Conservation (phyloP, 2,797 vertebrate genomes). For the Tragelaphus eurycerus region DNA sequence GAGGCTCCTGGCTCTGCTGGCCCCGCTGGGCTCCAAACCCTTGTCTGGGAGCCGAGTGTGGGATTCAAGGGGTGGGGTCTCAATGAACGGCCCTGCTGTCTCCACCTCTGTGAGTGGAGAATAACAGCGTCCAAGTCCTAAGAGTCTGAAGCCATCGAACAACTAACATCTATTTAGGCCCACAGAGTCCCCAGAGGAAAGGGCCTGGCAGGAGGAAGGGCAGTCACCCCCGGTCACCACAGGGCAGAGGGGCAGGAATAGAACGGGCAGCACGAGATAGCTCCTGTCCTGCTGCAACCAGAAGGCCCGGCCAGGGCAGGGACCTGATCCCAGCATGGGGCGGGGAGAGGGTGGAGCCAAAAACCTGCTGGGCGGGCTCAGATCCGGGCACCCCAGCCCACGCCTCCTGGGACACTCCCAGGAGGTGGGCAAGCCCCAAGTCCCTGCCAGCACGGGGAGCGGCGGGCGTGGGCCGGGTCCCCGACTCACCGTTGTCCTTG, state of each 20-base stretch:
- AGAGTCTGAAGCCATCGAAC: not conserved
- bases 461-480: fast-evolving
- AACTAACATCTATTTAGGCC: not conserved
- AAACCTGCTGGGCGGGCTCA: not conserved
- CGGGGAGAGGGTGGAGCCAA: no score
- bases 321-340: fast-evolving
- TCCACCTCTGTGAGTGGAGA: not conserved
- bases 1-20: not conserved
- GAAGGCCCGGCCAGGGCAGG: fast-evolving
- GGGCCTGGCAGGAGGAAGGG: not conserved
- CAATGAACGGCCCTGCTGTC: not conserved
- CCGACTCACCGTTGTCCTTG: constrained; percentile 92
- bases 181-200: not conserved
- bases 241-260: fast-evolving
- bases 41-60: fast-evolving
- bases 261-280: fast-evolving
- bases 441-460: fast-evolving
- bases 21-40: not conserved
- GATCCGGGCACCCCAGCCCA: fast-evolving
- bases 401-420: fast-evolving
- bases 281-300: not conserved
- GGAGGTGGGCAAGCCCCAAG: fast-evolving
- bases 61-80: not conserved
- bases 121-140: not conserved
- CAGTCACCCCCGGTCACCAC: not conserved